Percentiles rank a stretch among this genome's conserved stretches.
phyloP scores from a whole-genome alignment of 2,888 invertebrate species.

The Drosophila parthenogenetica region DNA sequence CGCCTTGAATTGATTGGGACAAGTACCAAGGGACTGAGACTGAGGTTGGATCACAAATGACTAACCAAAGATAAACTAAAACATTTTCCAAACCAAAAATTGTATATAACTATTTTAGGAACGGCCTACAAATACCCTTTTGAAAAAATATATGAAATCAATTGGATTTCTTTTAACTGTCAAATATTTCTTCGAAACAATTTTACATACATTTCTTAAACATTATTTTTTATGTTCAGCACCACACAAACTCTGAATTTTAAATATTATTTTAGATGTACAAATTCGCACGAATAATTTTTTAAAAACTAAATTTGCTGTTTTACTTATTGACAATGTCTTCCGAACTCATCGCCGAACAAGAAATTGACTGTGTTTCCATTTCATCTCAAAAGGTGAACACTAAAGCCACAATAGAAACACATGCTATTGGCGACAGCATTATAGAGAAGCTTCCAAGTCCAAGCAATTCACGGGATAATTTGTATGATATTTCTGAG shows the following conservation, averaged over 20 bases:
- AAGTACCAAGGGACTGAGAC: constrained; percentile 24
- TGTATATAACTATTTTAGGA: neutral
- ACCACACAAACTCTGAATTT: neutral
- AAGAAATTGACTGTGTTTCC: neutral
- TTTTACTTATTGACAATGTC: constrained; percentile 16
- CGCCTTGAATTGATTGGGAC: constrained; percentile 19
- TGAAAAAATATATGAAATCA: neutral
- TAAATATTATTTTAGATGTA: constrained; percentile 12
- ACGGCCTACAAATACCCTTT: neutral
- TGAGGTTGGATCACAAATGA: constrained; percentile 14
- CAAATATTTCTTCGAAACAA: neutral
- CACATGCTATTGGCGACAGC: constrained; percentile 31
- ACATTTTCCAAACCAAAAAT: constrained; percentile 21
- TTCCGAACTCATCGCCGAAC: neutral
- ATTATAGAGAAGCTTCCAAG: constrained; percentile 6
- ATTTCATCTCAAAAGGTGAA: neutral
- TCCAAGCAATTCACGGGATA: neutral
- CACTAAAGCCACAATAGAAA: neutral
- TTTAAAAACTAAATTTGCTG: constrained; percentile 8
- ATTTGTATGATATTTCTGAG: neutral
- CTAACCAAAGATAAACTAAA: constrained; percentile 29
- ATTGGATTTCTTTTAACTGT: neutral
- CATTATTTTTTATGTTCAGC: neutral
- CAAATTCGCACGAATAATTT: neutral
- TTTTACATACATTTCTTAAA: neutral